Conservation (phyloP, 2,113 vertebrate genomes). For the Gymnarchus niloticus region DNA sequence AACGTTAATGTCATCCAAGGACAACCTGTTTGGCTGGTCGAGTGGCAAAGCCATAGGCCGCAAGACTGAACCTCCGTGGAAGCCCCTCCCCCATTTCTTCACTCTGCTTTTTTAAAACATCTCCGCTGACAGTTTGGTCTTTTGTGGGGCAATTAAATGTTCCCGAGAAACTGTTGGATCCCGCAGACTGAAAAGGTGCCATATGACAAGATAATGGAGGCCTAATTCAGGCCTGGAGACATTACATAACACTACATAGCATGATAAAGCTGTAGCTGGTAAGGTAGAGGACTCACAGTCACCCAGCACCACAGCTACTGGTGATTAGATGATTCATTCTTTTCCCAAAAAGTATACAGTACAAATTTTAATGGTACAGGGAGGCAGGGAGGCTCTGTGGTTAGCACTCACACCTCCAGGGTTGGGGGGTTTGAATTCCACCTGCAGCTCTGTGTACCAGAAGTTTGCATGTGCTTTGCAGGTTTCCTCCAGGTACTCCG, state of each 20-base stretch:
- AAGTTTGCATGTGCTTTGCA: no score
- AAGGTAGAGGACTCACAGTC: neutral
- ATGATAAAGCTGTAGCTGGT: neutral
- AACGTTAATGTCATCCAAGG: neutral
- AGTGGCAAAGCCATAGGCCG: neutral
- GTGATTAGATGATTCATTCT: neutral
- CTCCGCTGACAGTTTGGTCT: neutral
- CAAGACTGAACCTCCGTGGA: neutral
- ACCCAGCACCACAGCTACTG: neutral
- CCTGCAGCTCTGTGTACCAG: no score
- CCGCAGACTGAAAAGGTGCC: neutral
- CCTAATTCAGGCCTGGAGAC: neutral
- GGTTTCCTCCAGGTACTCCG: no score
- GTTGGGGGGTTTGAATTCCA: no score
- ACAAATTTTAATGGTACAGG: no score
- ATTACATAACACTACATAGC: neutral
- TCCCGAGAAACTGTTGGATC: neutral
- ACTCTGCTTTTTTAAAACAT: neutral
- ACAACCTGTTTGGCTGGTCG: no score
- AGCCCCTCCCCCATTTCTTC: neutral
- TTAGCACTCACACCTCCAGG: no score
- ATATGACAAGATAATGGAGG: neutral
- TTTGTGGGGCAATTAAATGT: slow-evolving; percentile 1
- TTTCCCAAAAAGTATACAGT: no score
- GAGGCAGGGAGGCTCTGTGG: no score